Evolutionary conservation across 2,888 invertebrate species (phyloP), one percentile per base, ranked within the genome.

Genomic region (Meteorus colon): DNA sequence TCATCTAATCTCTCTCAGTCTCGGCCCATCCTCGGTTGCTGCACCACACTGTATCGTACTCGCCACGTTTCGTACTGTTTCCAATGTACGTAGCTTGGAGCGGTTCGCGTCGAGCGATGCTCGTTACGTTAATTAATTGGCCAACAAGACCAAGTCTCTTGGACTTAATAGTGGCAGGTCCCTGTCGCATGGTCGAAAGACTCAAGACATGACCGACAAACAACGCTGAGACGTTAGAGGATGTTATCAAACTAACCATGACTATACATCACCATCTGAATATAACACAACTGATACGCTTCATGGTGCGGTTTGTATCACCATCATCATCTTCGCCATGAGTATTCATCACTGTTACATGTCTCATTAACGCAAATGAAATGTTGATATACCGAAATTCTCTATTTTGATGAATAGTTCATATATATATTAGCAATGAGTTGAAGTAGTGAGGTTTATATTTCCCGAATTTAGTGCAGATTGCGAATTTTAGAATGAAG

Each of bases 91-190:
- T 80, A 78, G 82, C 80, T 82, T 80, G 79, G 79, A 81, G 79
- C 79, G 66, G 10, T 55, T 19, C 37, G 74, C 80, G 71, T 73
- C 72, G 73, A 81, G 76, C 78, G 68, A 81, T 27, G 62, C 81
- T 85, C 86, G 86, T 86, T 86, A 83, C 84, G 81, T 84, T 85
- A 85, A 86, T 86, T 86, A 85, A 86, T 87, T 82, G 84, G 81
- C 81, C 75, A 68, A 74, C 55, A 31, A 31, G 31, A 62, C 62
- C 29, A 55, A 55, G 55, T 55, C 19, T 55, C 55, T 55, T 55
- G 55, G 19, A 55, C 55, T 55, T 55, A 19, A 55, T 55, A 55
- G 55, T 72, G 73, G 24, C 24, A 41, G 37, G 55, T 34, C 29
- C 31, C 12, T 24, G 59, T 67, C 71, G 31, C 62, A 55, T 55